Base-by-base conservation (phyloP, 1,140 invertebrate species). In the Musca domestica region DNA sequence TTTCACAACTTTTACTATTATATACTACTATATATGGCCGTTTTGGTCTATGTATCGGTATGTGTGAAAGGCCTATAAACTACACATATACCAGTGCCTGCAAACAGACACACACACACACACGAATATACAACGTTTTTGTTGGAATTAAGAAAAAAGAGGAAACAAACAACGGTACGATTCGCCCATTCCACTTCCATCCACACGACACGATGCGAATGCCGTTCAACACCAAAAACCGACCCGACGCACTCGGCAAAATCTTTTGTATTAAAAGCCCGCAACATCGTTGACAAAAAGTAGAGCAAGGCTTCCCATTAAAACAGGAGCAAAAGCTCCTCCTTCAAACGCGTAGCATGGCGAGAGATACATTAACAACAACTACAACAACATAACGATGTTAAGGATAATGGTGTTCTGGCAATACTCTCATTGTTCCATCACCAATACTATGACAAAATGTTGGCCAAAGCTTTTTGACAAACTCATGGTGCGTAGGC, bases 191-290 rank as follows among this genome's bases (percentile, higher is more conserved):
- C 61, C n/a, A 46, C 67, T 51, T 41, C 34, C 6, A 7, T 41
- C 34, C 34, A 23, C 47, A 58, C 67, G 34, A 41, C 34, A 41
- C 34, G 10, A 20, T n/a, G 30, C 41, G 19, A 61, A 61, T 61
- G 56, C 56, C 56, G 56, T 61, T 61, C 56, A 61, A 61, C 52
- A 27, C 22, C n/a, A 56, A 23, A 27, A 56, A 27, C 64, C 70
- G 73, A 79, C 77, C 56, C 74, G 74, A 75, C 72, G 76, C 77
- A 78, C 76, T 80, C 77, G 74, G 73, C 74, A 72, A 74, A 79
- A 80, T 72, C 74, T 76, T 76, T 73, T 73, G 75, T 79, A 80
- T 77, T 80, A 70, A 79, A 77, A 69, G 70, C 71, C 51, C 71
- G 66, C 66, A 73, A 58, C 20, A 48, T 25, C 47, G 41, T 66